Conservation (phyloP, 2,113 vertebrate species). For the Heterochromis multidens region DNA sequence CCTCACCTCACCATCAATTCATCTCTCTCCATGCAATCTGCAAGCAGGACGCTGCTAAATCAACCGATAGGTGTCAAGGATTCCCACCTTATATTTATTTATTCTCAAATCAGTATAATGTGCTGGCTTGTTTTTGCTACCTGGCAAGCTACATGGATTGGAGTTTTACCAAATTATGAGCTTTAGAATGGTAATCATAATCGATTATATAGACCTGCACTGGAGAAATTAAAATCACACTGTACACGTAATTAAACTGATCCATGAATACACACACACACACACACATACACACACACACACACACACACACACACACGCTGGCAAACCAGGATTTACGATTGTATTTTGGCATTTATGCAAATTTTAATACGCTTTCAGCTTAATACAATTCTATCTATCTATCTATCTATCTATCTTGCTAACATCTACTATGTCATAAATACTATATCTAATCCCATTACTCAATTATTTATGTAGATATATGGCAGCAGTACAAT, state of each 20-base stretch:
- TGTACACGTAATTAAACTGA: conserved; percentile 16
- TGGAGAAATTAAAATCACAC: conserved; percentile 2
- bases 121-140: not conserved
- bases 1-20: conserved; percentile 66
- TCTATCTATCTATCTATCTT: not conserved
- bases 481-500: not conserved
- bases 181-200: conserved; percentile 25
- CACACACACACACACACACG: not conserved
- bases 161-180: conserved; percentile 8
- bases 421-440: not conserved
- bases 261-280: not conserved
- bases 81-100: conserved; percentile 39
- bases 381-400: not conserved
- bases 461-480: not conserved
- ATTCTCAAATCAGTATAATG: conserved; percentile 47
- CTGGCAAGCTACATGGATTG: not conserved
- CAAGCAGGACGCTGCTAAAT: conserved; percentile 57
- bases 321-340: conserved; percentile 2
- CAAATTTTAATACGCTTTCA: not conserved
- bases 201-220: conserved; percentile 13
- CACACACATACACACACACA: not conserved
- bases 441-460: conserved; percentile 7
- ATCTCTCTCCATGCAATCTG: conserved; percentile 61
- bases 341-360: not conserved
- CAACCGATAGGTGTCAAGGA: conserved; percentile 66